A percentile compares a stretch with the other conserved stretches of the same genome.
phyloP scores from a whole-genome alignment of 2,113 vertebrate genomes.

The Planiliza haematocheilus region DNA sequence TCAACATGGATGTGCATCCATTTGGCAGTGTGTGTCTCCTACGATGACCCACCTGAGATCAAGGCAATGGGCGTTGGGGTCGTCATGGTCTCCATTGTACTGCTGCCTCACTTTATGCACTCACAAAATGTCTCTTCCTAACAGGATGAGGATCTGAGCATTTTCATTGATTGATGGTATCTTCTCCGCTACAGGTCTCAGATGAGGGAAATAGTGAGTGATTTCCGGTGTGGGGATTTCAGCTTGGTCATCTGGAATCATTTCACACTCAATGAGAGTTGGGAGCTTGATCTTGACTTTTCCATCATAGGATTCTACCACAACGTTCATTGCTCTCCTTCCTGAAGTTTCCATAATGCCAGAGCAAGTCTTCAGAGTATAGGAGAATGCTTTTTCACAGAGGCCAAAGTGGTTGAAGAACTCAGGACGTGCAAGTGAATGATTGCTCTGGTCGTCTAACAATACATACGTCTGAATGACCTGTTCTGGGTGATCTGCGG shows the following conservation, averaged over 20 bases:
- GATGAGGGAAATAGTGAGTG: not conserved
- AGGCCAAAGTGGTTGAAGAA: not conserved
- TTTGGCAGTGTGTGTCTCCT: not conserved
- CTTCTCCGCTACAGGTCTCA: not conserved
- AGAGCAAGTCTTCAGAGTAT: constrained; percentile 4
- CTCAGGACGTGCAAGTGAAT: not conserved
- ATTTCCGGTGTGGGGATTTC: constrained; percentile 2
- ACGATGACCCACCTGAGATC: too few relatives aligned
- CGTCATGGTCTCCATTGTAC: not conserved
- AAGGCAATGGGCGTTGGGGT: too few relatives aligned
- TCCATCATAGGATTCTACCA: not conserved
- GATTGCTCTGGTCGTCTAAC: constrained; percentile 9
- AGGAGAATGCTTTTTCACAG: not conserved
- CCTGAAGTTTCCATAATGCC: not conserved
- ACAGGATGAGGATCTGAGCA: not conserved
- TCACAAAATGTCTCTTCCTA: constrained; percentile 1
- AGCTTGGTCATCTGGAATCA: not conserved
- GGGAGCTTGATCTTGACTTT: not conserved
- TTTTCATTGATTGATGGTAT: not conserved
- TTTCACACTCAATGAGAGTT: constrained; percentile 5
- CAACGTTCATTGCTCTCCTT: constrained; percentile 1
- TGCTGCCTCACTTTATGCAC: not conserved
- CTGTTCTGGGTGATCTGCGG: not conserved
- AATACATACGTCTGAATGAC: not conserved
- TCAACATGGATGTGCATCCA: not conserved